Conservation (phyloP, 64 coral and sea anemone species). For the Stichodactyla mertensii region DNA sequence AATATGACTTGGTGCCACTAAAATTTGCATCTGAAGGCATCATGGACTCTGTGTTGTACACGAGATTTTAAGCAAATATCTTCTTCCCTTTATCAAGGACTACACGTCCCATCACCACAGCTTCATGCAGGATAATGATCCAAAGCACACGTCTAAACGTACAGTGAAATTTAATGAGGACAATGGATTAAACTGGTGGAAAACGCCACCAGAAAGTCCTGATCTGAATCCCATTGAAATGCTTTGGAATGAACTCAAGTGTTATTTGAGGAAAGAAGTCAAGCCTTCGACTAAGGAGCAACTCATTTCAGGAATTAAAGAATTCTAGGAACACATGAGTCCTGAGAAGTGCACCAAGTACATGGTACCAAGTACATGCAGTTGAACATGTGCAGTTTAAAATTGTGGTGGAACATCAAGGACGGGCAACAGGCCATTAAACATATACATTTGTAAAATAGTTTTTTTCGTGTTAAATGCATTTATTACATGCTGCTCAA, state of each 20-base stretch:
- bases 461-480: too few species aligned
- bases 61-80: background rate
- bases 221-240: conserved; percentile 37
- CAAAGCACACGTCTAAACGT: conserved; percentile 16
- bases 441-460: background rate
- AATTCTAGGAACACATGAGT: conserved; percentile 10
- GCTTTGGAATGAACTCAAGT: conserved; percentile 23
- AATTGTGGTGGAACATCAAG: background rate
- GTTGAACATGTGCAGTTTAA: conserved; percentile 17
- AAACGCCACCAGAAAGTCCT: conserved; percentile 5
- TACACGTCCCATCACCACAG: conserved; percentile 1
- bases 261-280: background rate
- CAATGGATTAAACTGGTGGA: conserved; percentile 29
- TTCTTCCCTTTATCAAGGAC: conserved; percentile 13
- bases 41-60: conserved; percentile 37
- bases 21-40: conserved; percentile 9
- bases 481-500: too few species aligned
- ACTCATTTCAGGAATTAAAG: conserved; percentile 13
- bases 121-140: conserved; percentile 24
- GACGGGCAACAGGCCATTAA: conserved; percentile 7
- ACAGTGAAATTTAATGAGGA: background rate
- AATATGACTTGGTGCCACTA: conserved; percentile 14
- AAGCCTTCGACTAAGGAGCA: conserved; percentile 14
- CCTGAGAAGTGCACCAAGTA: conserved; percentile 15
- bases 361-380: too few species aligned